Conservation (phyloP, 2,888 invertebrate species). For the Biston betularia region DNA sequence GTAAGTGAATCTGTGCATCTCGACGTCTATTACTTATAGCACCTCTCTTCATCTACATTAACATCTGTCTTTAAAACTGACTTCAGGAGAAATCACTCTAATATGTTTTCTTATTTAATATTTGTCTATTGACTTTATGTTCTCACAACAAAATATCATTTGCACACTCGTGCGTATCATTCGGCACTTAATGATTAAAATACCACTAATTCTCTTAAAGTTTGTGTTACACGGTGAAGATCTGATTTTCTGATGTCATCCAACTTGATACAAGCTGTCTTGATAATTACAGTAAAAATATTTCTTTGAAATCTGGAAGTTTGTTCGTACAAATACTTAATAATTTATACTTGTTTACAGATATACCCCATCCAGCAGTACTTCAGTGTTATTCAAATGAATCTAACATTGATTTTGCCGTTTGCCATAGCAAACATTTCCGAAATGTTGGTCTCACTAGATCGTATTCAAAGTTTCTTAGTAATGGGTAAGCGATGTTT, state of each 20-base stretch:
- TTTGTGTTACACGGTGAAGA: too few species aligned
- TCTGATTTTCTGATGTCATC: background rate
- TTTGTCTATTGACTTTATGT: too few species aligned
- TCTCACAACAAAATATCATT: too few species aligned
- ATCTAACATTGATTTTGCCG: conserved; percentile 85
- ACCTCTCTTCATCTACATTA: too few species aligned
- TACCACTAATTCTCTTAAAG: too few species aligned
- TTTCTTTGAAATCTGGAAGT: background rate
- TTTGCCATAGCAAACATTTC: conserved; percentile 84
- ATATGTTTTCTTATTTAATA: too few species aligned
- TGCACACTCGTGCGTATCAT: too few species aligned
- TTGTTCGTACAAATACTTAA: background rate
- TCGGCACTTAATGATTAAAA: too few species aligned
- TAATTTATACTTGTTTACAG: conserved; percentile 58
- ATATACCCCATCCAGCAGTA: conserved; percentile 87
- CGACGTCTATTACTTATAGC: too few species aligned
- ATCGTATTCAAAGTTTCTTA: conserved; percentile 85
- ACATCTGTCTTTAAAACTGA: too few species aligned
- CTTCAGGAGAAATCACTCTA: too few species aligned
- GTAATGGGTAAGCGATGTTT: conserved; percentile 68
- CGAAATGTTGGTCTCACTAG: conserved; percentile 85
- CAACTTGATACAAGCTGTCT: background rate
- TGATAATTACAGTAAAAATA: too few species aligned
- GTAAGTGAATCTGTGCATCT: conserved; percentile 49
- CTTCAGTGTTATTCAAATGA: conserved; percentile 84